Percentiles rank a stretch among this genome's conserved stretches.
phyloP scores from a whole-genome alignment of 2,113 vertebrate genomes.

The Paratilapia polleni region DNA sequence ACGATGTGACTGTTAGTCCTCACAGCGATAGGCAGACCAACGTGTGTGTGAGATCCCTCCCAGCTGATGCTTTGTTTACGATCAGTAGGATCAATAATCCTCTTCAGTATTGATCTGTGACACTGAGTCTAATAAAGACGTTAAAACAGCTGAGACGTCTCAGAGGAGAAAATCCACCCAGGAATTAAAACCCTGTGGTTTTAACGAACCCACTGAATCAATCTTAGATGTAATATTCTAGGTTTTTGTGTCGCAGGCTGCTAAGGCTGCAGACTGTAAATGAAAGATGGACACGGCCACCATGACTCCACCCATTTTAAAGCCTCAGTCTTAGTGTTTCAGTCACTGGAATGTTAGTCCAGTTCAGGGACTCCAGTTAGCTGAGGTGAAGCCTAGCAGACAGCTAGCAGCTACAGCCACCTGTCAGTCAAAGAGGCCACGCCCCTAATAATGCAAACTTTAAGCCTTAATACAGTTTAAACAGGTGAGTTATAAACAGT shows the following conservation, averaged over 20 bases:
- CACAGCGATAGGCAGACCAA: accelerated
- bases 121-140: neutral
- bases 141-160: no score
- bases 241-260: neutral
- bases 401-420: no score
- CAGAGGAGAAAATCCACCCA: neutral
- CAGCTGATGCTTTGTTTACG: neutral
- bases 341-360: neutral
- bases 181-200: no score
- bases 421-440: no score
- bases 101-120: neutral
- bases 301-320: neutral
- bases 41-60: neutral
- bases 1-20: neutral
- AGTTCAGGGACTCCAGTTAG: no score
- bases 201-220: no score
- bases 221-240: no score
- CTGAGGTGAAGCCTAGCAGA: no score
- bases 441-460: no score
- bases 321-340: neutral
- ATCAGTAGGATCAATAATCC: accelerated
- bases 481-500: no score
- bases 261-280: neutral
- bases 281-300: neutral
- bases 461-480: no score